Evolutionary conservation across 1,140 invertebrate species (phyloP), one percentile per base, ranked within the genome.

Genomic region (Bicyclus anynana): DNA sequence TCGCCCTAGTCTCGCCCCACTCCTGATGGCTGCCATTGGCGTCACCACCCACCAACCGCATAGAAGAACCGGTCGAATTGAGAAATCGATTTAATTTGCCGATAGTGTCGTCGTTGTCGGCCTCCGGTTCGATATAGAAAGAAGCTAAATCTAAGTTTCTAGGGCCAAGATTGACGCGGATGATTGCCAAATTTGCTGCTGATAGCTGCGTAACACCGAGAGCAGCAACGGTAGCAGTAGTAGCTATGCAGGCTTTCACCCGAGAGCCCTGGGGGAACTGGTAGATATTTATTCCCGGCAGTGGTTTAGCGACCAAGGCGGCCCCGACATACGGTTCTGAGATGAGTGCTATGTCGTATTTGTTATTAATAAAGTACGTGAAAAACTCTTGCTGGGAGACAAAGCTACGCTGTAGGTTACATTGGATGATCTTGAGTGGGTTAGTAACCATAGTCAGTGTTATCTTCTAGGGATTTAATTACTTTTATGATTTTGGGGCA

Each of bases 361-460:
- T 40, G 35, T 14, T 29, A 13, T 21, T 42, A 12, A 20, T 33
- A 5, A 60, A 35, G 10, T 53, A 54, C 0, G 21, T 16, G 2
- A 49, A 7, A 10, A 60, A 23, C 35, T 60, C 58, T 7, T 60
- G 44, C 1, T 49, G 35, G 7, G 26, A 29, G 0, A 48, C 40
- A 13, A 23, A 23, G 42, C 35, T n/a, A 5, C 18, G 13, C 4
- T 26, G 50, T 1, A 59, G 13, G 10, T 60, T 60, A n/a, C 33
- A 38, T 12, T 62, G 54, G 5, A 62, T 23, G 23, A 23, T 2
- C 23, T 23, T 2, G 7, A 46, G 17, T 29, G 18, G 4, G 6
- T 46, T 55, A 33, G 5, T 10, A 53, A 26, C 60, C 56, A 60
- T 69, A 62, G 17, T 64, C 61, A 3, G 47, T 49, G 12, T 47